Evolutionary conservation across 2,797 vertebrate genomes (phyloP), one percentile per base, ranked within the genome.

Genomic region (Calcarius lapponicus): DNA sequence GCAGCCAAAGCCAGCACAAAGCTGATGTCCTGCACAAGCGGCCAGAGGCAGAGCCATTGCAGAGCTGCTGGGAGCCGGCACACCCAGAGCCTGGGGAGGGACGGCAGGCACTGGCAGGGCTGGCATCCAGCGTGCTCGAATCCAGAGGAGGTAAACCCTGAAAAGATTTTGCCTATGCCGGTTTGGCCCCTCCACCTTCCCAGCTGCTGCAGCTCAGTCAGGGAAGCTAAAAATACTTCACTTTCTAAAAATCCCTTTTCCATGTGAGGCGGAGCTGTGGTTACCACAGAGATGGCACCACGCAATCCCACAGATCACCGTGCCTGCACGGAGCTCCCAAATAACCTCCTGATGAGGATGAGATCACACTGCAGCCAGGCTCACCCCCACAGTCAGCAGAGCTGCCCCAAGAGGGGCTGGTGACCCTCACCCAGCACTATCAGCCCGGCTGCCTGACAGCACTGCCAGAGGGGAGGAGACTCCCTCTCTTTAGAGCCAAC

Each of bases 371-470:
- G 29, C 15, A 42, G 47, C 62, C 13, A 3, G 15, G 58, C 57
- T 60, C n/a, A 20, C 13, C n/a, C 6, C 34, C 45, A 3, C 1
- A 8, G 53, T 6, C 54, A 31, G 0, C 1, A 5, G 10, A 22
- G 66, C 56, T 20, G 16, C 51, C 7, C 4, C 0, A 15, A 4
- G 45, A 2, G 2, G 61, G 50, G 45, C 7, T 7, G 5, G 45
- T 5, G 60, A 19, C 64, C 0, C 0, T 2, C 58, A 11, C 28
- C 43, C 3, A 4, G 36, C 18, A 34, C 9, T 4, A 2, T 1
- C 61, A 36, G 51, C 51, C 42, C 4, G 3, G 34, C 10, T 36
- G 10, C 31, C 43, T 8, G 43, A 18, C 8, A 5, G 34, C 34
- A 15, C 2, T 0, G 1, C 21, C 16, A 32, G 13, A 3, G 17